Evolutionary conservation across 37 sponge, comb jelly and placozoan genomes (phyloP).

Genomic region (Chondrosia reniformis): DNA sequence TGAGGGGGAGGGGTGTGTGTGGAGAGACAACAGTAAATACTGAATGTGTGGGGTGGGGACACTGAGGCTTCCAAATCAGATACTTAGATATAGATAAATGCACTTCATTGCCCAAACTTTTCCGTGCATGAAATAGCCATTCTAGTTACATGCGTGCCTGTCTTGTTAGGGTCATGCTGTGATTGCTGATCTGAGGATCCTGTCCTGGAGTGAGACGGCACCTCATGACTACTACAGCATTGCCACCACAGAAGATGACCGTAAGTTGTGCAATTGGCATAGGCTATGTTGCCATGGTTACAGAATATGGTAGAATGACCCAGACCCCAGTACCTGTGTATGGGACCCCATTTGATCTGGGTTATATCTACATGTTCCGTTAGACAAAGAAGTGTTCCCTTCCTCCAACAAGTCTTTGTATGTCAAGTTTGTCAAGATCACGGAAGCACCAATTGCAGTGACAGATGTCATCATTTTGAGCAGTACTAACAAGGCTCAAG

Average conservation of each 20-base stretch:
- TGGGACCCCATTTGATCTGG: background rate
- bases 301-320: background rate
- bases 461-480: conserved; percentile 13
- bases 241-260: conserved; percentile 15
- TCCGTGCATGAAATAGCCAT: too few species aligned
- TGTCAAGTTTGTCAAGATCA: conserved; percentile 20
- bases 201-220: conserved; percentile 9
- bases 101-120: too few species aligned
- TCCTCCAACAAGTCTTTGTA: conserved; percentile 12
- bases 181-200: conserved; percentile 2
- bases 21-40: too few species aligned
- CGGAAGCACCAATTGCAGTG: background rate
- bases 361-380: background rate
- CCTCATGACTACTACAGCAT: conserved; percentile 24
- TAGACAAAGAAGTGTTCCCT: conserved; percentile 12
- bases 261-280: background rate
- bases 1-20: too few species aligned
- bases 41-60: too few species aligned
- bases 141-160: too few species aligned
- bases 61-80: too few species aligned
- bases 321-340: background rate
- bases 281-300: background rate
- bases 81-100: too few species aligned
- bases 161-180: conserved; percentile 13
- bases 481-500: conserved; percentile 6